Conservation (phyloP, 23 tunicate genomes). For the Halocynthia aurantium region DNA sequence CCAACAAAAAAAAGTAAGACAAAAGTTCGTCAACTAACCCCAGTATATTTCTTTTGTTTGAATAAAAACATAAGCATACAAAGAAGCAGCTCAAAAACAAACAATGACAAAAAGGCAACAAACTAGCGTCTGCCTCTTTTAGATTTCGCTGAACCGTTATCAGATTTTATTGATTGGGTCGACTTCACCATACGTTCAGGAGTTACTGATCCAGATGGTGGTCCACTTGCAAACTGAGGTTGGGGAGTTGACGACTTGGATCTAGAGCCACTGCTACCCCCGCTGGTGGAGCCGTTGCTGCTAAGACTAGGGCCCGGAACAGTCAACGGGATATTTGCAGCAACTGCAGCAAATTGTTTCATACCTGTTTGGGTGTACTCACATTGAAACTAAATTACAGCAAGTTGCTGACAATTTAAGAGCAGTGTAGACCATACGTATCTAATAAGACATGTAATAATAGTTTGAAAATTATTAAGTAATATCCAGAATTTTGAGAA, state of each 20-base stretch:
- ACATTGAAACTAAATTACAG: not conserved
- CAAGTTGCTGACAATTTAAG: not conserved
- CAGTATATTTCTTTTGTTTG: no score
- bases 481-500: no score
- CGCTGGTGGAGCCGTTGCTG: slow-evolving; percentile 13
- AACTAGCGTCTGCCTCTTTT: slow-evolving; percentile 22
- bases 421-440: no score
- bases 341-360: slow-evolving; percentile 5
- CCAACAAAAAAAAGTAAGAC: no score
- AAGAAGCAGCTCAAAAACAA: no score
- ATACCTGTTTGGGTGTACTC: slow-evolving; percentile 2
- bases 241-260: slow-evolving; percentile 67
- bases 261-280: slow-evolving; percentile 33
- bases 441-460: no score
- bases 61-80: no score
- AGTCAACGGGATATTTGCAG: not conserved
- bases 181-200: slow-evolving; percentile 49
- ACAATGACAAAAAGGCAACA: not conserved
- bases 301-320: not conserved
- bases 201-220: slow-evolving; percentile 42
- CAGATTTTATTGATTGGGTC: slow-evolving; percentile 13
- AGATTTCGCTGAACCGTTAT: slow-evolving; percentile 5
- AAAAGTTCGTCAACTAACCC: no score
- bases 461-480: no score
- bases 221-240: slow-evolving; percentile 21